A percentile compares a stretch with the other conserved stretches of the same genome.
Evolutionary conservation across 2,113 vertebrate species (phyloP).

Genomic region (Ictalurus punctatus): DNA sequence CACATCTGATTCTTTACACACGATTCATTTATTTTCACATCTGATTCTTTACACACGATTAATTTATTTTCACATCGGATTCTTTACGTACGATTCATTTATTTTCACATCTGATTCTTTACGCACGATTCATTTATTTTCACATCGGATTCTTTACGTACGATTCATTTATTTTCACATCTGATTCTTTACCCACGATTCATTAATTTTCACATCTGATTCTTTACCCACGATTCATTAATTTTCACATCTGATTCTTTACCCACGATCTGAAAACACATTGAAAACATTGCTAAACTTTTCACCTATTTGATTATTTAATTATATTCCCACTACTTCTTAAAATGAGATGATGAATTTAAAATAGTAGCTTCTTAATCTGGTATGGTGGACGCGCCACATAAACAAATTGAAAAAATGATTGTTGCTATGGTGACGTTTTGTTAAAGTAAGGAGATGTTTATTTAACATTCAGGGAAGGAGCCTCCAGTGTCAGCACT

Average conservation of each 20-base stretch:
- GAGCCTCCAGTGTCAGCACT: background rate
- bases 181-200: too few relatives aligned
- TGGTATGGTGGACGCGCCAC: too few relatives aligned
- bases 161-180: too few relatives aligned
- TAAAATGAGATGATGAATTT: background rate
- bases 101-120: too few relatives aligned
- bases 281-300: background rate
- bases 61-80: too few relatives aligned
- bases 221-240: too few relatives aligned
- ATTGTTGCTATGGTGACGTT: background rate
- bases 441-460: background rate
- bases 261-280: too few relatives aligned
- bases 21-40: background rate
- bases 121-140: too few relatives aligned
- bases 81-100: background rate
- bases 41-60: background rate
- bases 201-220: too few relatives aligned
- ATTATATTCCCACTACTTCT: background rate
- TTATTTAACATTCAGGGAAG: background rate
- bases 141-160: too few relatives aligned
- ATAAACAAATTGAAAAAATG: too few relatives aligned
- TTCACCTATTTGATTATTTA: background rate
- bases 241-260: too few relatives aligned
- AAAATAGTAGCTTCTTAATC: background rate
- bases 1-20: background rate